Evolutionary conservation across 2,888 invertebrate genomes (phyloP), one percentile per base, ranked within the genome.

Genomic region (Lysandra bellargus): DNA sequence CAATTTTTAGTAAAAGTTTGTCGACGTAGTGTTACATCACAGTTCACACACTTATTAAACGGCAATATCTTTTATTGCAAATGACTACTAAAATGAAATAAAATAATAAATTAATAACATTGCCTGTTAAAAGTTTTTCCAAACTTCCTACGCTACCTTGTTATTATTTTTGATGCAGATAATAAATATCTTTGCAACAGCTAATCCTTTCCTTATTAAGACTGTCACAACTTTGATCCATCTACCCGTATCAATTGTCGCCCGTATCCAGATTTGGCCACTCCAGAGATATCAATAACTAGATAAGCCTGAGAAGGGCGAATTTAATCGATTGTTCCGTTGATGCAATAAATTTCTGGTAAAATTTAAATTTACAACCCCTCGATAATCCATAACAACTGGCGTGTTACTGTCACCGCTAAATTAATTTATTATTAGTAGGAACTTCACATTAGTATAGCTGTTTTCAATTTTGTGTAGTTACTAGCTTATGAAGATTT

Each of bases 271-370:
- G 89, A 92, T 92, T 90, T 85, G 87, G 87, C 89, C 90, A 92
- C 87, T 92, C 92, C 90, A 89, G 87, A 91, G 91, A 93, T 93
- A 94, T 94, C 93, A 93, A 92, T 93, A 93, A 91, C 91, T 83
- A 88, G 91, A 92, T 87, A 85, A 85, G 81, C 90, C 92, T 86
- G 85, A 86, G 86, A 88, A 87, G 88, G 85, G 84, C 85, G 85
- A 83, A 88, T 90, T 88, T 90, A 93, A 93, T 93, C 92, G 92
- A 92, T 91, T 90, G 90, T 92, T 91, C 89, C 44, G 44, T 44
- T 89, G 89, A 89, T 87, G 85, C 87, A 87, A 89, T 89, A 88
- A 89, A 92, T 87, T 89, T 87, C 86, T 89, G 88, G 84, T 85
- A 85, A 89, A 87, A 83, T 80, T 80, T 83, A 82, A 84, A 85